Conservation (phyloP, 2,888 invertebrate genomes). For the Ypsolopha sequella region DNA sequence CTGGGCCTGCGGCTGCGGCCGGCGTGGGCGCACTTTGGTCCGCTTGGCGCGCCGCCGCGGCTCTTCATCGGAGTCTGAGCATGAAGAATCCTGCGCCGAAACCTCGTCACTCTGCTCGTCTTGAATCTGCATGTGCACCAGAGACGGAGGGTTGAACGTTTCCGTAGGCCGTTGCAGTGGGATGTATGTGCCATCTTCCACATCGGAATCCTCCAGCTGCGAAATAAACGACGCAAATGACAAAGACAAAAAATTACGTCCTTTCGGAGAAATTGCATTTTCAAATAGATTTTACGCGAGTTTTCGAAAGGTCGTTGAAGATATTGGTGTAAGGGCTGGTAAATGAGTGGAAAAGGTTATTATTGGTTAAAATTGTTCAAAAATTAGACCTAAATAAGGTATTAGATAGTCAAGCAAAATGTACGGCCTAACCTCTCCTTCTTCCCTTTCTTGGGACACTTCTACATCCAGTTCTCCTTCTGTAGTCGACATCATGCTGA, state of each 20-base stretch:
- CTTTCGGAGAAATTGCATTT: not conserved
- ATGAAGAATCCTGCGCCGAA: conserved; percentile 58
- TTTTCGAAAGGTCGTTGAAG: not conserved
- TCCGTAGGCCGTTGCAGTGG: conserved; percentile 67
- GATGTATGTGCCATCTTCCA: conserved; percentile 66
- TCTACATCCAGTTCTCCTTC: conserved; percentile 72
- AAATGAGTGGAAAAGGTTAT: too few relatives aligned
- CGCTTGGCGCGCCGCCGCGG: conserved; percentile 62
- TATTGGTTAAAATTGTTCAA: not conserved
- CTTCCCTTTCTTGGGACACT: conserved; percentile 73
- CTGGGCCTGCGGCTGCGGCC: conserved; percentile 32
- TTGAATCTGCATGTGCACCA: conserved; percentile 66
- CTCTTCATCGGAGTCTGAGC: conserved; percentile 73
- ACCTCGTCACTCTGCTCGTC: conserved; percentile 73
- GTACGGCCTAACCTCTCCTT: conserved; percentile 74
- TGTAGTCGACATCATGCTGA: conserved; percentile 66
- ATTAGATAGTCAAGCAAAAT: conserved; percentile 7
- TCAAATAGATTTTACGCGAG: not conserved
- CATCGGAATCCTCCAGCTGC: conserved; percentile 62
- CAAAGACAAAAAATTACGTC: not conserved
- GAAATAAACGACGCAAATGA: conserved; percentile 11
- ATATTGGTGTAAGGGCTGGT: not conserved
- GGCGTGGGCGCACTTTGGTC: conserved; percentile 50
- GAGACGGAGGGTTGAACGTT: conserved; percentile 59
- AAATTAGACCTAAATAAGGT: not conserved